phyloP scores from a whole-genome alignment of 2,888 invertebrate species.

The Coleophora deauratella region DNA sequence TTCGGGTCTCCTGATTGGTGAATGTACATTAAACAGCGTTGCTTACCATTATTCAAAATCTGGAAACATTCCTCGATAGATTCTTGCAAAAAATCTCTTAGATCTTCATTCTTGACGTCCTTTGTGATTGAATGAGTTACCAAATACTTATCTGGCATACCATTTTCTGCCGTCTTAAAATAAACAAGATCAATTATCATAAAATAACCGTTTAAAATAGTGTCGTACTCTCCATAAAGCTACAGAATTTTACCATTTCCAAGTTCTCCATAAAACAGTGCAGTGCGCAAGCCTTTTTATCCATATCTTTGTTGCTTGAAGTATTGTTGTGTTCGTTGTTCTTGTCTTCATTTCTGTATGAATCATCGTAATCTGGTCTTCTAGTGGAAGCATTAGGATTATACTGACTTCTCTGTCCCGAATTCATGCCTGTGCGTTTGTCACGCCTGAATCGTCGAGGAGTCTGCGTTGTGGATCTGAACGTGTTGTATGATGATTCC shows the following conservation, averaged over 20 bases:
- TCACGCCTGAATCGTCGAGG: slow-evolving; percentile 47
- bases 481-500: slow-evolving; percentile 4
- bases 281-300: slow-evolving; percentile 69
- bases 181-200: background rate
- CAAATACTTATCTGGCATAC: slow-evolving; percentile 78
- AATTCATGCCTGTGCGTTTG: slow-evolving; percentile 40
- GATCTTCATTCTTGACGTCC: slow-evolving; percentile 76
- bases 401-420: slow-evolving; percentile 59
- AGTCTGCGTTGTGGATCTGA: slow-evolving; percentile 31
- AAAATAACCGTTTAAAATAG: background rate
- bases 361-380: slow-evolving; percentile 28
- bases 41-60: slow-evolving; percentile 65
- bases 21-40: too few species aligned
- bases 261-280: slow-evolving; percentile 82
- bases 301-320: slow-evolving; percentile 29
- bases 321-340: slow-evolving; percentile 38
- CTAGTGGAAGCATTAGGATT: slow-evolving; percentile 47
- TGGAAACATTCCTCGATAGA: slow-evolving; percentile 82
- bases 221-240: background rate
- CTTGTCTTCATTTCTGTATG: slow-evolving; percentile 30
- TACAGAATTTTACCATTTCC: slow-evolving; percentile 73
- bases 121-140: slow-evolving; percentile 76
- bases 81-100: slow-evolving; percentile 80
- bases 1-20: too few species aligned
- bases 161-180: slow-evolving; percentile 71